phyloP scores from a whole-genome alignment of 2,797 vertebrate species.

The Capromys pilorides region DNA sequence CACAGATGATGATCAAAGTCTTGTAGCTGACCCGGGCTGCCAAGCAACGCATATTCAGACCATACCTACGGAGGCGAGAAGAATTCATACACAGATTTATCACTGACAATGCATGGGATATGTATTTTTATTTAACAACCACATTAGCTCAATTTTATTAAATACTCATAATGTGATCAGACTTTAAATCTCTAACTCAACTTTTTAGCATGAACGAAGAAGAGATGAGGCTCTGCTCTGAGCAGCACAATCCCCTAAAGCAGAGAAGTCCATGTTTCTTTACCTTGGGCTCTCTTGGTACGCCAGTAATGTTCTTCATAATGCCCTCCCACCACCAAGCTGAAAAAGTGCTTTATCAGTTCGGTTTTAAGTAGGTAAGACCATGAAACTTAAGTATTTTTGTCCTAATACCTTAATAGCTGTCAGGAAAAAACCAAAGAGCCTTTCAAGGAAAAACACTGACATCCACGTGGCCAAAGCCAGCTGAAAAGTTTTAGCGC shows the following conservation, averaged over 20 bases:
- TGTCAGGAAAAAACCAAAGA: background rate
- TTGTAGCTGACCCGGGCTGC: conserved; percentile 98
- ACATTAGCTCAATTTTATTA: background rate
- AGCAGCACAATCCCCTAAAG: background rate
- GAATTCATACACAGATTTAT: background rate
- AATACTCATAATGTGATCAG: background rate
- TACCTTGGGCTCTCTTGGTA: background rate
- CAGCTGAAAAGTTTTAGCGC: background rate
- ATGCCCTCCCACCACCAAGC: background rate
- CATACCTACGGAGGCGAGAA: conserved; percentile 84
- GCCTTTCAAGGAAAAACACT: background rate
- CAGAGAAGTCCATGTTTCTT: background rate
- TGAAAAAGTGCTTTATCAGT: conserved; percentile 40
- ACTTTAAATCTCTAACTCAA: conserved; percentile 42
- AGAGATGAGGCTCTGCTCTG: background rate
- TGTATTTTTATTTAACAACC: conserved; percentile 1
- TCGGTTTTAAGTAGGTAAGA: conserved; percentile 15
- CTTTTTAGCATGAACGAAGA: background rate
- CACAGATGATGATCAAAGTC: conserved; percentile 96
- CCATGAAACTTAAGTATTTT: conserved; percentile 47
- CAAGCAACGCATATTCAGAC: conserved; percentile 97
- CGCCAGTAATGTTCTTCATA: background rate
- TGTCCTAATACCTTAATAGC: background rate
- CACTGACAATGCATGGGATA: background rate
- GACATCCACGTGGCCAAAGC: background rate